Evolutionary conservation across 2,113 vertebrate genomes (phyloP), one percentile per base, ranked within the genome.

Genomic region (Gila orcuttii): DNA sequence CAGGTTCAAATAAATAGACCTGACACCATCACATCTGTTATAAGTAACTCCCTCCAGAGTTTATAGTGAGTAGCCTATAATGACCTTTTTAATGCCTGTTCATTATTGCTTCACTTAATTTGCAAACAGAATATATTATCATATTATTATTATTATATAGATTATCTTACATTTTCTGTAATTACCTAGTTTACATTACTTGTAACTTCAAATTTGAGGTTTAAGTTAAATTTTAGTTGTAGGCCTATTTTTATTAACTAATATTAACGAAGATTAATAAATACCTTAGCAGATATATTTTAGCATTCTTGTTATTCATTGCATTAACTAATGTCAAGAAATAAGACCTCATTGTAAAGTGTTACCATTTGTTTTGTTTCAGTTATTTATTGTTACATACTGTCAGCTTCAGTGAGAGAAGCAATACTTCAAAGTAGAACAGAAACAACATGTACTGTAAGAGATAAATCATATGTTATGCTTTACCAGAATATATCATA

Each of bases 381-480:
- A 36, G 12, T 36, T 13, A 31, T 79, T 60, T 42, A 11, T 42
- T 42, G 55, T 79, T 60, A 59, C 21, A 59, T n/a, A 39, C 12
- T 17, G 11, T 60, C 77, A 79, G 36, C 77, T 79, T 60, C 23
- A 60, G 17, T 7, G 25, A 50, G 15, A 52, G 55, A 71, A 25
- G 19, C 21, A 36, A 21, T 71, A 59, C 15, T n/a, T 66, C 17
- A 75, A 19, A 50, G 21, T 45, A 28, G 71, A 31, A 45, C 42
- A n/a, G 15, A 25, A 47, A 71, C 25, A 52, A 50, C 47, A 66
- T n/a, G 52, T 28, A 28, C 28, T 28, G 28, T 39, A 25, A 60
- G 28, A 57, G 2, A 64, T 78, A 78, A 59, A 87, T 50, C 69
- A 84, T 59, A 66, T 42, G 15, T 89, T 59, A 66, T 42, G 15